These are phyloP conservation scores for Petroica traversi DNA, from an alignment of 2,113 vertebrate species.

Conservation along the genomic window DNA sequence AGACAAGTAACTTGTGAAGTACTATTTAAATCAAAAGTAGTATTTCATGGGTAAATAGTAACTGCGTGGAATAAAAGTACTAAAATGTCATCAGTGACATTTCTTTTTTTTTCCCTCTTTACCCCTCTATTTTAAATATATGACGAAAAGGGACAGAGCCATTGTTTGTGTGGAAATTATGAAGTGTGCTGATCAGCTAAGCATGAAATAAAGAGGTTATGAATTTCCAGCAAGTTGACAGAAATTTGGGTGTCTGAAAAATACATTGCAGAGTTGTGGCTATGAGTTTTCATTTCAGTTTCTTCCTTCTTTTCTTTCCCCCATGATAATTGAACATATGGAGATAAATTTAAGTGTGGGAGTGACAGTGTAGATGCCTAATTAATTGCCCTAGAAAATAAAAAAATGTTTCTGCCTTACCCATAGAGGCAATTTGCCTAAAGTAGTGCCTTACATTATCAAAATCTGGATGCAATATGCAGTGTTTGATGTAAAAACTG, in stretches of 20 bases:
- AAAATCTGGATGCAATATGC: background rate
- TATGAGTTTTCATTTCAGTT: slow-evolving; percentile 5
- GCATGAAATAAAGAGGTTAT: slow-evolving; percentile 3
- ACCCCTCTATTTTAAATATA: background rate
- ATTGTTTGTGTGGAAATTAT: background rate
- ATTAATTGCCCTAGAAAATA: slow-evolving; percentile 58
- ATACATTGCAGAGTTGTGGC: background rate
- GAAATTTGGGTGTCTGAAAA: slow-evolving; percentile 16
- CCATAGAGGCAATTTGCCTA: slow-evolving; percentile 5
- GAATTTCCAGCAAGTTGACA: background rate
- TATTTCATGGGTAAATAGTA: background rate
- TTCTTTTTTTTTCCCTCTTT: background rate
- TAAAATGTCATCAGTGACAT: background rate
- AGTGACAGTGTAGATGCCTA: slow-evolving; percentile 45
- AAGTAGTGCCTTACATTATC: background rate
- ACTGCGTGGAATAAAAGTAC: background rate
- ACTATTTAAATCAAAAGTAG: background rate
- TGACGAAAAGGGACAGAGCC: background rate
- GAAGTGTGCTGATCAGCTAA: background rate
- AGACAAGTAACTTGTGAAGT: background rate
- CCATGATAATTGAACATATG: slow-evolving; percentile 52
- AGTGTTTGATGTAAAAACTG: background rate
- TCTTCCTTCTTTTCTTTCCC: background rate
- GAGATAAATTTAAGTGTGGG: slow-evolving; percentile 59
- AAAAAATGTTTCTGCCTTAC: slow-evolving; percentile 48